A percentile compares a stretch with the other conserved stretches of the same genome.
These are phyloP conservation scores for Tragelaphus strepsiceros DNA, from an alignment of 2,113 vertebrate genomes.

Conservation along the genomic window DNA sequence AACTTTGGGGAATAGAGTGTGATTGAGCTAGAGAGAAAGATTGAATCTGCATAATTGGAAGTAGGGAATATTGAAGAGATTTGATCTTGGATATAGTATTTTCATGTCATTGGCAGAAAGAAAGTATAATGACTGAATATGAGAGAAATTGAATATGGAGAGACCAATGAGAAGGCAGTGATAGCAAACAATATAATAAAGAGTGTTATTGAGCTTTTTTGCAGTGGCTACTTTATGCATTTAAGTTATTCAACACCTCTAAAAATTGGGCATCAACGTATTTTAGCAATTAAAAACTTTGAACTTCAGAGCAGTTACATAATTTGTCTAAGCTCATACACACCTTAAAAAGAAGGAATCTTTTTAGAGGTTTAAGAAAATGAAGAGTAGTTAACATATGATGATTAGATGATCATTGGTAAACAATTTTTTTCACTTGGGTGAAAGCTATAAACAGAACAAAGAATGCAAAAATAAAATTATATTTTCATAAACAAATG, in stretches of 20 bases:
- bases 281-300: background rate
- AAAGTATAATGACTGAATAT: background rate
- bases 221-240: background rate
- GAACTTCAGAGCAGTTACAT: background rate
- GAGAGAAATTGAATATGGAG: background rate
- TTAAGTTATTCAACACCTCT: background rate
- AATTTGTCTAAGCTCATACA: background rate
- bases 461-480: background rate
- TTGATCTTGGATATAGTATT: background rate
- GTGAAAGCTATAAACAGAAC: background rate
- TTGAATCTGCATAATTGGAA: background rate
- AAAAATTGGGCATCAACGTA: background rate
- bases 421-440: background rate
- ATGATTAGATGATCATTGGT: background rate
- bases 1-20: background rate
- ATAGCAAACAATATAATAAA: background rate
- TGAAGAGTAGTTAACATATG: background rate
- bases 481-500: background rate
- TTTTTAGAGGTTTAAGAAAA: background rate
- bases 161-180: background rate
- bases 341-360: background rate
- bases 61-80: background rate
- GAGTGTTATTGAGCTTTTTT: background rate
- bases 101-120: background rate
- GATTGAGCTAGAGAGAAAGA: background rate